A percentile compares a stretch with the other conserved stretches of the same genome.
phyloP scores from a whole-genome alignment of 2,797 vertebrate species.

The Valencia hispanica region DNA sequence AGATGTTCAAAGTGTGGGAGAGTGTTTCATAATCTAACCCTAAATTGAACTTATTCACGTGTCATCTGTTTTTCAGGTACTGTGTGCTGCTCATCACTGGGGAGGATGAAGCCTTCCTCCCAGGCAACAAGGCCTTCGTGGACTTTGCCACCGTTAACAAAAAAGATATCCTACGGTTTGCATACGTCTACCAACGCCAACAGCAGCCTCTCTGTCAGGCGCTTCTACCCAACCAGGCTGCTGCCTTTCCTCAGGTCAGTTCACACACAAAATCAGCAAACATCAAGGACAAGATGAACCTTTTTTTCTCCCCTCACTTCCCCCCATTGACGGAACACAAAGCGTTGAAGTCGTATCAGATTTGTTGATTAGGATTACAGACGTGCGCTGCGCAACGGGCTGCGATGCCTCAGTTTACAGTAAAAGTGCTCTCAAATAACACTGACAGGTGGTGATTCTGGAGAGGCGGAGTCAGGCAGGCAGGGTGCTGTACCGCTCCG shows the following conservation, averaged over 20 bases:
- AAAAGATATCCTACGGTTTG: slow-evolving; percentile 90
- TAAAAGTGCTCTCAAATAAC: slow-evolving; percentile 15
- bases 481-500: slow-evolving; percentile 84
- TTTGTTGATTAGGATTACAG: slow-evolving; percentile 31
- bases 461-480: slow-evolving; percentile 88
- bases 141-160: slow-evolving; percentile 89
- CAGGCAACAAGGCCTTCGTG: slow-evolving; percentile 88
- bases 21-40: not conserved
- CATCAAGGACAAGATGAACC: slow-evolving; percentile 12
- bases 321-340: slow-evolving; percentile 3
- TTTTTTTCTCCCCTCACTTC: not conserved
- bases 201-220: slow-evolving; percentile 87
- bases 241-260: slow-evolving; percentile 75
- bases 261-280: not conserved
- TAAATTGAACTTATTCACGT: not conserved
- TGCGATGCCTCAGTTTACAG: slow-evolving; percentile 30
- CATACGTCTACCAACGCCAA: slow-evolving; percentile 86
- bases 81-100: slow-evolving; percentile 90
- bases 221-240: slow-evolving; percentile 81
- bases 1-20: too few species aligned
- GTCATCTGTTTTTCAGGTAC: slow-evolving; percentile 79
- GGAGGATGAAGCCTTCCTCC: slow-evolving; percentile 80
- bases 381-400: slow-evolving; percentile 9
- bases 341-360: slow-evolving; percentile 7
- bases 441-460: slow-evolving; percentile 89